These are phyloP conservation scores for Carassius carassius DNA, from an alignment of 2,113 vertebrate genomes.

Conservation along the genomic window DNA sequence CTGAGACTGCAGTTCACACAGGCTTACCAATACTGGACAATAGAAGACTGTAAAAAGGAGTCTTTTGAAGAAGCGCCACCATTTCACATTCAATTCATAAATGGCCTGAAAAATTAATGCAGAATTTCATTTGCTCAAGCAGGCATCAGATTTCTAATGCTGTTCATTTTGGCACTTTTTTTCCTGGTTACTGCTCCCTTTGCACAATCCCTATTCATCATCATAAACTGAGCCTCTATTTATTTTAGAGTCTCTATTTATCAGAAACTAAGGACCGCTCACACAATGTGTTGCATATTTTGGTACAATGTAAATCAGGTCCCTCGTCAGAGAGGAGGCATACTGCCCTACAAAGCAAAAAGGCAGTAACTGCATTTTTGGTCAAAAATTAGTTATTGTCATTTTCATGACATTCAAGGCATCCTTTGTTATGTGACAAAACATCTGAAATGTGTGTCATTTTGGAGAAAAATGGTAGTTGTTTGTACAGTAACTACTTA, in stretches of 20 bases:
- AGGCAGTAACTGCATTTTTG: too few relatives aligned
- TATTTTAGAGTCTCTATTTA: slow-evolving; percentile 71
- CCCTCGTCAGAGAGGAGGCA: slow-evolving; percentile 55
- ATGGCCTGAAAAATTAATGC: slow-evolving; percentile 43
- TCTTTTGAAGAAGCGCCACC: neutral
- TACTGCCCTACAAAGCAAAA: too few relatives aligned
- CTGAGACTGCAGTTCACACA: too few relatives aligned
- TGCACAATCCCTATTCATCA: slow-evolving; percentile 77
- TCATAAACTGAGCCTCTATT: slow-evolving; percentile 70
- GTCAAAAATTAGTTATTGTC: too few relatives aligned
- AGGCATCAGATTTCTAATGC: slow-evolving; percentile 67
- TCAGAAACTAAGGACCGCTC: slow-evolving; percentile 62
- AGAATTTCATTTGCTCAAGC: slow-evolving; percentile 62
- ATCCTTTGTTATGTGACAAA: too few relatives aligned
- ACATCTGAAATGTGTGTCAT: too few relatives aligned
- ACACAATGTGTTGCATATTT: slow-evolving; percentile 53
- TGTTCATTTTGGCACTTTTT: slow-evolving; percentile 56
- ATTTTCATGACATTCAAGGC: too few relatives aligned
- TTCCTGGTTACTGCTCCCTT: slow-evolving; percentile 67
- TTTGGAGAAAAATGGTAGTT: too few relatives aligned
- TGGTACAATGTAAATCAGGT: slow-evolving; percentile 55
- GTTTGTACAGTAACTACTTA: too few relatives aligned
- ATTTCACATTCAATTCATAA: slow-evolving; percentile 52
- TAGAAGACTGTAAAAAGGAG: too few relatives aligned
- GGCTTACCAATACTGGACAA: too few relatives aligned